Conservation (phyloP, 2,113 vertebrate species). For the Brachionichthys hirsutus region DNA sequence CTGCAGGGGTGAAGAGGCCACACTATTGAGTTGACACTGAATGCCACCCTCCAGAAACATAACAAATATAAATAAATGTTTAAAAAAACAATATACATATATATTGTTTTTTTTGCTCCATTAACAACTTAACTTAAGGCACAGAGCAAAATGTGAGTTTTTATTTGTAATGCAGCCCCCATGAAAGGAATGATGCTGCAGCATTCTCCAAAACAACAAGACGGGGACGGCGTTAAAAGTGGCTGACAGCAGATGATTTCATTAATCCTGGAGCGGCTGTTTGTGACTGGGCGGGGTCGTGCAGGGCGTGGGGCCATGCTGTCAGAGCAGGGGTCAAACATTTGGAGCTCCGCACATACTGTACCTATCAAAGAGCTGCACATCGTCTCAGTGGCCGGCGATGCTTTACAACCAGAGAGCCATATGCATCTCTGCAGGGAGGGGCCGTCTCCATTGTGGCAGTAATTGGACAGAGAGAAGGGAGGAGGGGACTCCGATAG, state of each 20-base stretch:
- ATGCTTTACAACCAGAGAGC: constrained; percentile 50
- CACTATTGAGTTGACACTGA: constrained; percentile 23
- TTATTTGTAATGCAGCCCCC: no score
- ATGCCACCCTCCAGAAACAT: background rate
- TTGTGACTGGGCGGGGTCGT: background rate
- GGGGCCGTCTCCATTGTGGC: constrained; percentile 48
- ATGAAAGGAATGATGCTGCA: no score
- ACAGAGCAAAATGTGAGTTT: no score
- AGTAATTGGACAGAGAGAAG: constrained; percentile 67
- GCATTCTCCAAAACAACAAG: no score
- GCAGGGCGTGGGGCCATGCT: constrained; percentile 11
- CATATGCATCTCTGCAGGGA: constrained; percentile 65
- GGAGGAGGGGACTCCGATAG: constrained; percentile 69
- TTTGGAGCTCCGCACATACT: constrained; percentile 43
- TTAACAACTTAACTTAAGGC: no score
- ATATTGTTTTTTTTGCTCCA: no score
- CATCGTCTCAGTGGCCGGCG: constrained; percentile 20
- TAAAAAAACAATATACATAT: no score
- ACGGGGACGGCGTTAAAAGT: no score
- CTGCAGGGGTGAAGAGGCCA: constrained; percentile 48
- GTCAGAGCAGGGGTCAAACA: constrained; percentile 22
- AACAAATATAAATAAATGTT: background rate
- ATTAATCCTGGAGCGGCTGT: background rate
- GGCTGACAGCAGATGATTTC: constrained; percentile 10
- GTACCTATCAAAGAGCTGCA: constrained; percentile 50